Evolutionary conservation across 2,888 invertebrate species (phyloP), one percentile per base, ranked within the genome.

Genomic region (Pelosia muscerda): DNA sequence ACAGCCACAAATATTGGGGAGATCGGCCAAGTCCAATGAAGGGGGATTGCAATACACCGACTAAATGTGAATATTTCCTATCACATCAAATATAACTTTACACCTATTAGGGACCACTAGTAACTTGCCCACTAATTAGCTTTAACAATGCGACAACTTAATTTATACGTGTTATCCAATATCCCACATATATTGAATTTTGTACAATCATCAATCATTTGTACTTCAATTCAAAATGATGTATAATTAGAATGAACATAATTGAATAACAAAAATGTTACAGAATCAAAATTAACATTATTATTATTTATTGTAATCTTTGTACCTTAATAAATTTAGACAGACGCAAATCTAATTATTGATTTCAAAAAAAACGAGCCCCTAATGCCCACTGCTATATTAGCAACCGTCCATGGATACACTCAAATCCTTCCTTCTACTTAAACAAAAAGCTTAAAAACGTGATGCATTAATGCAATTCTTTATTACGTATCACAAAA

Each of bases 401-500:
- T 68, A 74, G 77, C 77, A 85, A 86, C 83, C 85, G 82, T 83
- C 83, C 84, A 81, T 83, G 83, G 84, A 81, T 85, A 81, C 84
- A 84, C 82, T 81, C 82, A 75, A 77, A 84, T 84, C 88, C 82
- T 86, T 84, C 85, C 78, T 81, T 81, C 77, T 84, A 89, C 86
- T 86, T 89, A 89, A 88, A 83, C 83, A 86, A 85, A 88, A 90
- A 87, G 83, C 87, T 86, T 86, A 89, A 90, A 89, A 90, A 90
- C 87, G 88, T 91, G 91, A 91, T 90, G 94, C 94, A 93, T 93
- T 94, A 91, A 93, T 94, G 93, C 94, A 92, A 90, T 89, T 90
- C 89, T 89, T 86, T 90, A 91, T 91, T 90, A 91, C 88, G 89
- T 95, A 95, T 95, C 95, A 95, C 95, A 95, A 94, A 92, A 94